Evolutionary conservation across 2,113 vertebrate genomes (phyloP).

Genomic region (Prionailurus viverrinus): DNA sequence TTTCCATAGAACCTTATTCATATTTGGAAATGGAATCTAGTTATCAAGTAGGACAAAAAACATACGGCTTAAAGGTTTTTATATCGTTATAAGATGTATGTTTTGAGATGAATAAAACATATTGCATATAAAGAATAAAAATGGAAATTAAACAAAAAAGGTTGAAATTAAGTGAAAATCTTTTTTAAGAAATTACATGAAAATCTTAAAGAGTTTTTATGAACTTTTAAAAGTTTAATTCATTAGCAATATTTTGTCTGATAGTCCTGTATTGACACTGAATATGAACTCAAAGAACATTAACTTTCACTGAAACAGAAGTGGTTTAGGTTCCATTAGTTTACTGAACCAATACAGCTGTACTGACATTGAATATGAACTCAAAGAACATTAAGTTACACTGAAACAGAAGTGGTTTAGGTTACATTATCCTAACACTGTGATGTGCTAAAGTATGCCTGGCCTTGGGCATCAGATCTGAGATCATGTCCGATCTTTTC

Average conservation of each 20-base stretch:
- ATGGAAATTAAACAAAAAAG: not conserved
- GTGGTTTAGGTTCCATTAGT: not conserved
- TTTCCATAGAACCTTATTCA: not conserved
- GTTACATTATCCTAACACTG: too few species aligned
- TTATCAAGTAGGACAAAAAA: conserved; percentile 42
- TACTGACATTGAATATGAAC: not conserved
- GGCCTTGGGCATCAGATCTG: not conserved
- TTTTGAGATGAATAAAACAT: not conserved
- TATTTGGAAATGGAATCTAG: not conserved
- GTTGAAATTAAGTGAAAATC: conserved; percentile 12
- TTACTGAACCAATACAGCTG: too few species aligned
- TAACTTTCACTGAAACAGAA: not conserved
- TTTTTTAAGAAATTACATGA: not conserved
- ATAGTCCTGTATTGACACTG: not conserved
- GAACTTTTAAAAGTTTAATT: not conserved
- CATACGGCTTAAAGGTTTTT: not conserved
- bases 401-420: not conserved
- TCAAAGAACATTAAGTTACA: not conserved
- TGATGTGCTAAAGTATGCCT: not conserved
- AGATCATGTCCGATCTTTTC: not conserved
- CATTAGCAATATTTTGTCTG: not conserved
- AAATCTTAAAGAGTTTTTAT: conserved; percentile 16
- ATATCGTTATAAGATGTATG: not conserved
- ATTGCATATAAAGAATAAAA: not conserved
- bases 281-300: not conserved